phyloP scores from a whole-genome alignment of 2,797 vertebrate genomes.

The Miichthys miiuy region DNA sequence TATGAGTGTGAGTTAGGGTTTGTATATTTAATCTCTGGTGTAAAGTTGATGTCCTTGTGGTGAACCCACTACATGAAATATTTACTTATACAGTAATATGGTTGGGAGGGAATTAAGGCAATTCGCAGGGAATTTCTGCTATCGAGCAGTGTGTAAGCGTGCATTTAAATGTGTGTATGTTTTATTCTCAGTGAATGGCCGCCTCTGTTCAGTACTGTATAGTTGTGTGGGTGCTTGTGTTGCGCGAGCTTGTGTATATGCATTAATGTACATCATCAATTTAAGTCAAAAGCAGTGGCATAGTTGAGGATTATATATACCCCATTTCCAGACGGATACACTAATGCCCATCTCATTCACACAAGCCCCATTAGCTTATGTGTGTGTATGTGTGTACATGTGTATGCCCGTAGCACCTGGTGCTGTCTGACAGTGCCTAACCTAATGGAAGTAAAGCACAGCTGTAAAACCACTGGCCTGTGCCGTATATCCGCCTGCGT shows the following conservation, averaged over 20 bases:
- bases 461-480: constrained; percentile 82
- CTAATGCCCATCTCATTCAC: constrained; percentile 74
- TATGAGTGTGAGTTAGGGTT: background rate
- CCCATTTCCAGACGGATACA: constrained; percentile 68
- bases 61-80: constrained; percentile 66
- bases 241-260: constrained; percentile 39
- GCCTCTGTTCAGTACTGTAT: constrained; percentile 48
- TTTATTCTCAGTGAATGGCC: constrained; percentile 44
- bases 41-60: constrained; percentile 43
- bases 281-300: constrained; percentile 69
- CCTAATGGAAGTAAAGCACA: constrained; percentile 81
- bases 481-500: constrained; percentile 69
- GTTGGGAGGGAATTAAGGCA: constrained; percentile 49
- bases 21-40: constrained; percentile 42
- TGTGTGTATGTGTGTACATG: constrained; percentile 41
- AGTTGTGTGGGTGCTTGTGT: constrained; percentile 45
- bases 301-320: constrained; percentile 75
- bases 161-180: constrained; percentile 26
- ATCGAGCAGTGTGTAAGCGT: constrained; percentile 34
- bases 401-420: constrained; percentile 68
- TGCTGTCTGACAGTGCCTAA: constrained; percentile 71
- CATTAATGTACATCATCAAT: constrained; percentile 72
- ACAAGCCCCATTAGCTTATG: constrained; percentile 68
- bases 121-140: constrained; percentile 44
- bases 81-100: constrained; percentile 44